Evolutionary conservation across 2,113 vertebrate species (phyloP).

Genomic region (Emydura subglobosa): DNA sequence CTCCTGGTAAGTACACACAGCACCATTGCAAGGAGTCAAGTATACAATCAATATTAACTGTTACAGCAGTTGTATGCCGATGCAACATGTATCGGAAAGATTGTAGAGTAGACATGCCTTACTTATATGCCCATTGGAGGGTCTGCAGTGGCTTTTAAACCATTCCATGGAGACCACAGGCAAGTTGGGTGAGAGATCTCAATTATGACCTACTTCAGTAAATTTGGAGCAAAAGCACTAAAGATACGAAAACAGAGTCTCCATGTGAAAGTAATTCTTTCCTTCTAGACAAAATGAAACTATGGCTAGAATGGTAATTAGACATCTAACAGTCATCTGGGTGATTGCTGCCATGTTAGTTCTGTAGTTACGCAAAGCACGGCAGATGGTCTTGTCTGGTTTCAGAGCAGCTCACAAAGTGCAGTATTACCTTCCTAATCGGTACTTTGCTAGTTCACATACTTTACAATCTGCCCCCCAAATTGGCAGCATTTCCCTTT

Average conservation of each 20-base stretch:
- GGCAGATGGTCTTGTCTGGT: constrained; percentile 21
- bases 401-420: constrained; percentile 1
- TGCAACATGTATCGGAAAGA: too few species aligned
- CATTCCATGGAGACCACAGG: neutral
- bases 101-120: too few species aligned
- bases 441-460: neutral
- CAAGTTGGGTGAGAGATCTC: neutral
- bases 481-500: constrained; percentile 22
- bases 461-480: constrained; percentile 15
- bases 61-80: too few species aligned
- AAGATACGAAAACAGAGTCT: neutral
- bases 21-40: too few species aligned
- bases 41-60: too few species aligned
- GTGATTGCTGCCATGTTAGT: neutral
- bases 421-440: constrained; percentile 20
- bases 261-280: neutral
- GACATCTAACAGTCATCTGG: neutral
- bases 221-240: neutral
- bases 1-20: too few species aligned
- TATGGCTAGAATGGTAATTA: neutral
- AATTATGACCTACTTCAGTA: neutral
- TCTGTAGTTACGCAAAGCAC: neutral
- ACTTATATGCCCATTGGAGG: neutral
- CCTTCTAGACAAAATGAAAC: neutral
- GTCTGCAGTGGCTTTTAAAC: neutral